These are phyloP conservation scores for Dryadula phaetusa DNA, from an alignment of 2,888 invertebrate genomes.

Conservation along the genomic window DNA sequence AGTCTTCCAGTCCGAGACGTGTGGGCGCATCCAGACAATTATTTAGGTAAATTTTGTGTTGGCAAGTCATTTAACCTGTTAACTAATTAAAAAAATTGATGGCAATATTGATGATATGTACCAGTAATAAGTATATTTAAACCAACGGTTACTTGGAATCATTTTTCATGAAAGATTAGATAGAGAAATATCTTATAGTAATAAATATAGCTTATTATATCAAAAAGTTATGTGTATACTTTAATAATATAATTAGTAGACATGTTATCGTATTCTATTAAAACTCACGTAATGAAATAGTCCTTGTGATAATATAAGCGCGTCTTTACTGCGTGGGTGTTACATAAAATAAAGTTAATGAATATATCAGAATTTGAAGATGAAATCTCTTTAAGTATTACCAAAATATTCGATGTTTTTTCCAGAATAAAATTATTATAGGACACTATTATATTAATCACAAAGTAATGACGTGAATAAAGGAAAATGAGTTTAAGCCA, in stretches of 20 bases:
- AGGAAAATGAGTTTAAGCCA: too few relatives aligned
- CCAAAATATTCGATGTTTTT: background rate
- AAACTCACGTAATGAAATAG: constrained; percentile 12
- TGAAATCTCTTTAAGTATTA: background rate
- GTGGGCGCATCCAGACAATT: constrained; percentile 95
- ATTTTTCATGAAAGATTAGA: background rate
- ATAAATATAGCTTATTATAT: background rate
- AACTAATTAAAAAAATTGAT: too few relatives aligned
- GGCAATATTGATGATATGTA: too few relatives aligned
- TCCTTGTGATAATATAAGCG: constrained; percentile 18
- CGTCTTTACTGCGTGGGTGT: background rate
- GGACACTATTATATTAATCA: too few relatives aligned
- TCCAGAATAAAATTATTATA: too few relatives aligned
- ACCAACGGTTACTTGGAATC: too few relatives aligned
- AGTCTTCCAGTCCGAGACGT: constrained; percentile 94
- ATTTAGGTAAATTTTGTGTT: constrained; percentile 86
- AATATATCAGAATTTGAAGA: background rate
- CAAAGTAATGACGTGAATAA: too few relatives aligned
- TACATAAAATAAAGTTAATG: background rate
- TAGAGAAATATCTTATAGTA: background rate
- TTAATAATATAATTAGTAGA: constrained; percentile 3
- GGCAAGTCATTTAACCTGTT: background rate
- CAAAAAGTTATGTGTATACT: background rate
- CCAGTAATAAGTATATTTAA: too few relatives aligned
- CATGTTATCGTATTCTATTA: constrained; percentile 25